phyloP scores from a whole-genome alignment of 2,888 invertebrate species.

The Mythimna ferrago region DNA sequence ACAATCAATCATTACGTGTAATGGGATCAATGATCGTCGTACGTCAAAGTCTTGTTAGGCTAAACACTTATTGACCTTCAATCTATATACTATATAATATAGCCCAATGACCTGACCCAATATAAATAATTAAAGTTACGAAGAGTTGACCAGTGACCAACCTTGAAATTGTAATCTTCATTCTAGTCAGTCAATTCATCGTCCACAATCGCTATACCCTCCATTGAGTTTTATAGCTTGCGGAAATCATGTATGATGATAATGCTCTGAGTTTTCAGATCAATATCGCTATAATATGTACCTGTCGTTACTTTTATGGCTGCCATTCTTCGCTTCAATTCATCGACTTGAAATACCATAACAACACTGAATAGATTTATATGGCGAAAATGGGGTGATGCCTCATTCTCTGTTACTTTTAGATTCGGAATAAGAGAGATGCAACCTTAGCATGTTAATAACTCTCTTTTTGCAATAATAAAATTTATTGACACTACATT shows the following conservation, averaged over 20 bases:
- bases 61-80: not conserved
- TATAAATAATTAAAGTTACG: not conserved
- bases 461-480: not conserved
- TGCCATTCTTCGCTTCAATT: constrained; percentile 13
- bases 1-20: constrained; percentile 4
- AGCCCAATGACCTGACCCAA: not conserved
- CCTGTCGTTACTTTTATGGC: constrained; percentile 30
- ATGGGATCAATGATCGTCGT: constrained; percentile 1
- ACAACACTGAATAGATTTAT: constrained; percentile 22
- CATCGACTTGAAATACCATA: constrained; percentile 14
- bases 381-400: not conserved
- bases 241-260: constrained; percentile 32
- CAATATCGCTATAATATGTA: constrained; percentile 23
- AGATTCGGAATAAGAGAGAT: not conserved
- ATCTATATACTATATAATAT: not conserved
- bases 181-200: constrained; percentile 11
- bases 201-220: not conserved
- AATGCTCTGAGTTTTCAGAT: constrained; percentile 19
- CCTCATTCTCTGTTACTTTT: not conserved
- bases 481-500: no score
- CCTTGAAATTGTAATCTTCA: constrained; percentile 8
- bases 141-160: not conserved
- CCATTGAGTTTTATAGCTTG: constrained; percentile 24
- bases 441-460: not conserved
- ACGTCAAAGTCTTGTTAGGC: constrained; percentile 9